These are phyloP conservation scores for Apus apus DNA, from an alignment of 2,113 vertebrate genomes.

Conservation along the genomic window DNA sequence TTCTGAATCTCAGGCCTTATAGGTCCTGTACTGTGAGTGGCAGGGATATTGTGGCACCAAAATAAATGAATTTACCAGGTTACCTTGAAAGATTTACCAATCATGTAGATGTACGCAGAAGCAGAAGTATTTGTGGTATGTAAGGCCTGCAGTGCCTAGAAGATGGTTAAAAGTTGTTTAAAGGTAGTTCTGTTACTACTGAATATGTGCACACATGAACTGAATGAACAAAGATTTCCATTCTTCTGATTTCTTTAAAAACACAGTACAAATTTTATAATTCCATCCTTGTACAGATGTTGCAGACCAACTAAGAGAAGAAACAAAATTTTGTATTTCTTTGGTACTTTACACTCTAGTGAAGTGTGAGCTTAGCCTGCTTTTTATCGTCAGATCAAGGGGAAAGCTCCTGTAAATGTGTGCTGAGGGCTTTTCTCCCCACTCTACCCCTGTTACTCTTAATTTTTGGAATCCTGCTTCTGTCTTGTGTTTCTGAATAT, in stretches of 20 bases:
- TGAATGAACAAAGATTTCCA: background rate
- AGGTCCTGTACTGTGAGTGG: background rate
- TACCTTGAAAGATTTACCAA: background rate
- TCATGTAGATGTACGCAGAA: background rate
- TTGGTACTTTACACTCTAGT: background rate
- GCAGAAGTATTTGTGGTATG: rapidly evolving
- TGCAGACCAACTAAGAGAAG: background rate
- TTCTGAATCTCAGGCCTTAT: background rate
- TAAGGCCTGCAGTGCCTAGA: background rate
- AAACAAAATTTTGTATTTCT: background rate
- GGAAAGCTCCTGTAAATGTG: background rate
- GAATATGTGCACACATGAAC: background rate
- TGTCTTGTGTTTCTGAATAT: rapidly evolving
- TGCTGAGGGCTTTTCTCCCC: background rate
- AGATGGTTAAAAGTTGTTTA: background rate
- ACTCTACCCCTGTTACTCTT: rapidly evolving
- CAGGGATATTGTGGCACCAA: background rate
- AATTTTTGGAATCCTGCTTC: background rate
- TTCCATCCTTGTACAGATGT: background rate
- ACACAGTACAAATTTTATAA: background rate
- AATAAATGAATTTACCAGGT: background rate
- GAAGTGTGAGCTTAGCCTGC: background rate
- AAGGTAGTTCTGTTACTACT: background rate
- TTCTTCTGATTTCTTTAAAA: background rate
- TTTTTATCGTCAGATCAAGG: background rate